Conservation (phyloP, 2,797 vertebrate species). For the Tapirus indicus region DNA sequence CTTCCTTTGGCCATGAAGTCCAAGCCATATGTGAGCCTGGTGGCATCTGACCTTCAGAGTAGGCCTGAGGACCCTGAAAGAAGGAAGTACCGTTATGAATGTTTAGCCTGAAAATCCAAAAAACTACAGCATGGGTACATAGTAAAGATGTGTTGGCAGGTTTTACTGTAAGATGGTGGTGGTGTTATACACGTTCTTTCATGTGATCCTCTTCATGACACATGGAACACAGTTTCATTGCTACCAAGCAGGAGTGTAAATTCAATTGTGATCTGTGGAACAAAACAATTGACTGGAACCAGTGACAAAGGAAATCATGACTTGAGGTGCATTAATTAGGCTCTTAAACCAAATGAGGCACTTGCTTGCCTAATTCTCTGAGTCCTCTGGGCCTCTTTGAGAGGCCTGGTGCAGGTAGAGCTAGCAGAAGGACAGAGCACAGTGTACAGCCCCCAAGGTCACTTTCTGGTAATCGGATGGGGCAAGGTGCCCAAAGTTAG, state of each 20-base stretch:
- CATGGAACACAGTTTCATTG: conserved; percentile 31
- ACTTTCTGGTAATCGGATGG: background rate
- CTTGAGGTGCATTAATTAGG: background rate
- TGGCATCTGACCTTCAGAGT: conserved; percentile 45
- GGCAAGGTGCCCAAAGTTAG: background rate
- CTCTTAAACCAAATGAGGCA: conserved; percentile 22
- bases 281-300: background rate
- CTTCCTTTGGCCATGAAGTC: conserved; percentile 15
- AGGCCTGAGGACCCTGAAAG: background rate
- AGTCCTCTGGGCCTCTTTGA: background rate
- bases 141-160: background rate
- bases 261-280: background rate
- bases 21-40: background rate
- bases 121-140: background rate
- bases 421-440: background rate
- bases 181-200: background rate
- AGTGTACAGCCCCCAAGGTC: background rate
- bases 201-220: background rate
- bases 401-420: background rate
- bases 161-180: background rate
- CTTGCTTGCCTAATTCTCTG: background rate
- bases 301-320: background rate
- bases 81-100: conserved; percentile 9
- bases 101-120: background rate
- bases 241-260: background rate